Conservation (phyloP, 2,888 invertebrate species). For the Cacoxenus indagator region DNA sequence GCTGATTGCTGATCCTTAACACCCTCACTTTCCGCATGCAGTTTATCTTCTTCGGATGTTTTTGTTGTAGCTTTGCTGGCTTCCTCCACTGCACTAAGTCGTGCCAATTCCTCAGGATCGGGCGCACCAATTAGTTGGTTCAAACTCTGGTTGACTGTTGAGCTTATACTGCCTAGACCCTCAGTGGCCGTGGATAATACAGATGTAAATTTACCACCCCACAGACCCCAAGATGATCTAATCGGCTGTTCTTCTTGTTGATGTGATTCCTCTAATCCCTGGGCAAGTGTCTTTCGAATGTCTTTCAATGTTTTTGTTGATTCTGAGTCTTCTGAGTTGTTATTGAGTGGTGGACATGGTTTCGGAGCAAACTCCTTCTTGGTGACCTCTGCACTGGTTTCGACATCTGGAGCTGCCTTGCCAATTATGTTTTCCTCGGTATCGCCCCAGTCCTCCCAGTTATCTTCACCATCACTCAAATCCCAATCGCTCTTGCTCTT, state of each 20-base stretch:
- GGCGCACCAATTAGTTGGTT: slow-evolving; percentile 88
- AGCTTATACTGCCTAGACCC: slow-evolving; percentile 83
- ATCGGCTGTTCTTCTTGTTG: background rate
- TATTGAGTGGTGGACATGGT: background rate
- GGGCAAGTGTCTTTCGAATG: background rate
- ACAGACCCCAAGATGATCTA: slow-evolving; percentile 70
- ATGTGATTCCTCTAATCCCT: background rate
- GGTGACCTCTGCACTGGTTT: background rate
- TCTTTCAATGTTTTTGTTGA: slow-evolving; percentile 23
- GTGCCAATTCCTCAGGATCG: slow-evolving; percentile 83
- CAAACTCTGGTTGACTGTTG: slow-evolving; percentile 85
- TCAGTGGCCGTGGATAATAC: slow-evolving; percentile 82
- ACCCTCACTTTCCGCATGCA: background rate
- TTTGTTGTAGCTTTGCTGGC: slow-evolving; percentile 19
- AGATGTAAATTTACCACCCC: slow-evolving; percentile 82
- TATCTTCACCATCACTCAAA: slow-evolving; percentile 58
- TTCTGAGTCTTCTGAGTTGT: background rate
- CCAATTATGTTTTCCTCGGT: slow-evolving; percentile 54
- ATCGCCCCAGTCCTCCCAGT: slow-evolving; percentile 67
- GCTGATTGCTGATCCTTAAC: slow-evolving; percentile 27
- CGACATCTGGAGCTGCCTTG: slow-evolving; percentile 19
- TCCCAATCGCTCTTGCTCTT: slow-evolving; percentile 50
- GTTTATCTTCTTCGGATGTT: slow-evolving; percentile 1
- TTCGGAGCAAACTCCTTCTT: background rate
- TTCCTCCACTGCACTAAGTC: slow-evolving; percentile 65